phyloP scores from a whole-genome alignment of 2,797 vertebrate species.

The Furcifer pardalis region DNA sequence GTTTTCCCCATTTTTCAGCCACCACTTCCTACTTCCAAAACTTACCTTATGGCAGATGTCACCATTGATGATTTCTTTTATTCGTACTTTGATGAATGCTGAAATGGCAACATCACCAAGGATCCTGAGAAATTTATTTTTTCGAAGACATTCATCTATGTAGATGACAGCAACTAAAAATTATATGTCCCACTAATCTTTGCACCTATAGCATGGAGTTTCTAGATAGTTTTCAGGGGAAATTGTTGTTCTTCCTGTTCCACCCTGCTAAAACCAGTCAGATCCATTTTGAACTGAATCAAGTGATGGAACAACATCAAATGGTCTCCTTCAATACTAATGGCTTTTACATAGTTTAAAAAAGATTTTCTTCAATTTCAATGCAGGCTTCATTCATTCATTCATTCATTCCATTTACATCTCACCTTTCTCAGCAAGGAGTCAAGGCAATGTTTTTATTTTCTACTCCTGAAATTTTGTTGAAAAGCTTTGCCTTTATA shows the following conservation, averaged over 20 bases:
- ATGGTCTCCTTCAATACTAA: neutral
- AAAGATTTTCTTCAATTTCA: neutral
- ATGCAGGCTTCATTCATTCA: neutral
- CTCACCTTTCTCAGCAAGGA: too few species aligned
- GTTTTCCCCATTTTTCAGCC: neutral
- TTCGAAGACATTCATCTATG: neutral
- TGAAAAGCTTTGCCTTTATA: neutral
- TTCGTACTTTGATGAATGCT: neutral
- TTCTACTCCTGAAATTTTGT: neutral
- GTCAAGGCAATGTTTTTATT: too few species aligned
- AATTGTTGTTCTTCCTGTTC: neutral
- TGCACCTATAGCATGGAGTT: neutral
- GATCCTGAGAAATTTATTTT: neutral
- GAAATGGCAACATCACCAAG: neutral
- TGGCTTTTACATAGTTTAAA: neutral
- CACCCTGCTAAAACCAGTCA: neutral
- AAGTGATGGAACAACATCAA: neutral
- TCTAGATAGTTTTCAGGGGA: neutral
- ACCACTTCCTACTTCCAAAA: neutral
- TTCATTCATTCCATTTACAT: too few species aligned
- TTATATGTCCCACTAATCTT: neutral
- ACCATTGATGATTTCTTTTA: neutral
- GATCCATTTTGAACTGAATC: neutral
- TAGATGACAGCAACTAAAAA: neutral
- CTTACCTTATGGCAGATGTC: neutral